Evolutionary conservation across 2,113 vertebrate species (phyloP), one percentile per base, ranked within the genome.

Genomic region (Neoarius graeffei): DNA sequence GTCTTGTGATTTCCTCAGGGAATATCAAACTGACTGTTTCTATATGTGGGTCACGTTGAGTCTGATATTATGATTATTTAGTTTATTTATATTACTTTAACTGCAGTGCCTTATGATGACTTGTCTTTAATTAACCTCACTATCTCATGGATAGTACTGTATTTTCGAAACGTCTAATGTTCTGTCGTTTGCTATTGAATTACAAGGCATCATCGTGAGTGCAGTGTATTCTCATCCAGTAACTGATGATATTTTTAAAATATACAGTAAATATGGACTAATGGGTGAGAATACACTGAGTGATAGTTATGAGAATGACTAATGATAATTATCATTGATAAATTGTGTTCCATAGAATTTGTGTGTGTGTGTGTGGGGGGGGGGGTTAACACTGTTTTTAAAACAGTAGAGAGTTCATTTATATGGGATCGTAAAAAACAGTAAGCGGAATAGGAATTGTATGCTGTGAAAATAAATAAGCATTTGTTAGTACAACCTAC

Each of bases 41-140:
- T 66, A 15, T 64, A 66, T 67, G 25, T 27, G 14, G 5, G 8
- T n/a, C 56, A 82, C 20, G 9, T 66, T 48, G 20, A 13, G 20
- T 17, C 35, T 83, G 81, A 50, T 83, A 83, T 66, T 66, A n/a
- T 52, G 11, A 82, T 42, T 48, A 14, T 48, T 30, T 56, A 5
- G 27, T 81, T 42, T 62, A 81, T 81, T 82, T 82, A 82, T 82
- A 62, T 82, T 42, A 42, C 17, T 35, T 81, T 5, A 11, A 27
- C 79, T 81, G 76, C 79, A 81, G 56, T 82, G 80, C 80, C 57
- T 82, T 82, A 82, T 62, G 57, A 62, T 82, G 19, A 82, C 9
- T 23, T 60, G 17, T 30, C 76, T 57, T 81, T 8, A 30, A 59
- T 8, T 27, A 27, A 14, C 30, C 42, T 42, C 23, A n/a, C 6